Percentiles rank a stretch among this genome's conserved stretches.
Evolutionary conservation across 2,888 invertebrate species (phyloP).

Genomic region (Oligia fasciuncula): DNA sequence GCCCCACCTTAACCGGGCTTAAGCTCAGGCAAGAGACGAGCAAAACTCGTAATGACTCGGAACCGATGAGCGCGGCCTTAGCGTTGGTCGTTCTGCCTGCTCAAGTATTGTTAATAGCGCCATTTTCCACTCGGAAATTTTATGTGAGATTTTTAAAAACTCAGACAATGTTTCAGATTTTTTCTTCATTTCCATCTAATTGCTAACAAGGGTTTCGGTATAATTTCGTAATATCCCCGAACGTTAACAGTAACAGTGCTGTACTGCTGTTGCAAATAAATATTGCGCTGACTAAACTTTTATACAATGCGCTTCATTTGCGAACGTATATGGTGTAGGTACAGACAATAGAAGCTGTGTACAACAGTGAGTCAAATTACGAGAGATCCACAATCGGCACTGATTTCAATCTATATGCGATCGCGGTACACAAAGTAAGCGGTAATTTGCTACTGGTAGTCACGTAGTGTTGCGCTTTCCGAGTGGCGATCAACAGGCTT

Average conservation of each 20-base stretch:
- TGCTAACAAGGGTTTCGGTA: conserved; percentile 42
- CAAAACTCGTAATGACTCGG: conserved; percentile 85
- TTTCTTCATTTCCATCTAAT: conserved; percentile 48
- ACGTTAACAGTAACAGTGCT: conserved; percentile 28
- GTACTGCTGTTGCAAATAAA: conserved; percentile 39
- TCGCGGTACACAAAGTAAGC: conserved; percentile 70
- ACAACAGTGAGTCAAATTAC: conserved; percentile 61
- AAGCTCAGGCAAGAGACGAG: conserved; percentile 74
- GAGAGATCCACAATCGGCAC: conserved; percentile 62
- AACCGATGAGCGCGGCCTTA: conserved; percentile 80
- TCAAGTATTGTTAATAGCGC: conserved; percentile 77
- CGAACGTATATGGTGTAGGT: conserved; percentile 53
- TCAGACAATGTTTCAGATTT: conserved; percentile 52
- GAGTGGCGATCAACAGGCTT: conserved; percentile 84
- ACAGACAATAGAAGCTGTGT: conserved; percentile 55
- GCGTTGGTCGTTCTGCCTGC: conserved; percentile 79
- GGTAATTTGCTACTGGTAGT: conserved; percentile 69
- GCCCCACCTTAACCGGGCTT: conserved; percentile 83
- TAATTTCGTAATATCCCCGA: conserved; percentile 39
- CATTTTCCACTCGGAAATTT: conserved; percentile 62
- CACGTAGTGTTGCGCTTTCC: conserved; percentile 70
- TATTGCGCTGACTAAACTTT: conserved; percentile 54
- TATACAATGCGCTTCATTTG: conserved; percentile 60
- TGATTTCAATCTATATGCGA: conserved; percentile 67
- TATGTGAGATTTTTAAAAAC: conserved; percentile 48